phyloP scores from a whole-genome alignment of 1,140 invertebrate genomes.

The Diuraphis noxia region DNA sequence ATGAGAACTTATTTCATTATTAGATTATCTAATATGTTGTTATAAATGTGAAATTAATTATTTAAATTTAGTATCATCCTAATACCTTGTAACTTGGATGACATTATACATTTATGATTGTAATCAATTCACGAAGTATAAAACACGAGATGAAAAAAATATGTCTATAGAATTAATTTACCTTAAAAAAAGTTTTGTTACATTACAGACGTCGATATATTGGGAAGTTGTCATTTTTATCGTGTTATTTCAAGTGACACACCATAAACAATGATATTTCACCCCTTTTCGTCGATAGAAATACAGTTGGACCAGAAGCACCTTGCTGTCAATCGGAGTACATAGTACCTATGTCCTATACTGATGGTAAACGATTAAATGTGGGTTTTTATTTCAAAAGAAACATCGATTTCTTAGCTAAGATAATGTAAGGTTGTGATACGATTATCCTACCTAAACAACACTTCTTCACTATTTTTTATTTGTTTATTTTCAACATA shows the following conservation, averaged over 20 bases:
- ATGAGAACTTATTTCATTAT: background rate
- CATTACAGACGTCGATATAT: background rate
- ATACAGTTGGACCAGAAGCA: constrained; percentile 26
- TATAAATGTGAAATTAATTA: background rate
- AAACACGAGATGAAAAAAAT: background rate
- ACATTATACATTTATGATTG: background rate
- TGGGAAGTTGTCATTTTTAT: background rate
- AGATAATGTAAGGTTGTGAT: background rate
- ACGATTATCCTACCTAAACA: background rate
- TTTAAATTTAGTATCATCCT: background rate
- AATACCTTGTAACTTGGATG: background rate
- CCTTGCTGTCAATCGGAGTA: constrained; percentile 28
- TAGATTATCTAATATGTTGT: background rate
- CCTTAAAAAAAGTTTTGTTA: background rate
- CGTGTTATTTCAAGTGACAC: background rate
- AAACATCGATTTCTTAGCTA: background rate
- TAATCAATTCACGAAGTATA: background rate
- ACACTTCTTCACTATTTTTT: background rate
- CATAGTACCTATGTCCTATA: background rate
- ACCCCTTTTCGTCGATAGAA: background rate
- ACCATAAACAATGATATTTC: background rate
- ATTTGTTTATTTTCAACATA: background rate
- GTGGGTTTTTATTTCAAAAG: constrained; percentile 15
- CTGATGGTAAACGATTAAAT: background rate
- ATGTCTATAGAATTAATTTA: background rate